These are phyloP conservation scores for Rhea americana DNA, from an alignment of 2,113 vertebrate genomes.

Conservation along the genomic window DNA sequence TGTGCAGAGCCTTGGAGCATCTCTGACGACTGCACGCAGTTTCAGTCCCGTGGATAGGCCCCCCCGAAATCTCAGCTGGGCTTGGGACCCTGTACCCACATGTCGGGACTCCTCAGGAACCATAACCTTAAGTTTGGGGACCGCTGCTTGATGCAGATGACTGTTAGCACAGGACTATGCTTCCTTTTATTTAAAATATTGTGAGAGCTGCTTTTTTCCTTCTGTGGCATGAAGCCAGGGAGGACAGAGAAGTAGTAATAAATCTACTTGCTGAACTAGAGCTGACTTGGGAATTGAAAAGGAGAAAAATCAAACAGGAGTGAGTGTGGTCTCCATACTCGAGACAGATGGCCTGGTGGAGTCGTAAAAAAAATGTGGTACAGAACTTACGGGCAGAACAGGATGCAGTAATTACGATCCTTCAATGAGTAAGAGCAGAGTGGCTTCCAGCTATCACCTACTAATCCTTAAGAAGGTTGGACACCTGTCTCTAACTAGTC, in stretches of 20 bases:
- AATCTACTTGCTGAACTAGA: slow-evolving; percentile 44
- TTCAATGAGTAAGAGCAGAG: neutral
- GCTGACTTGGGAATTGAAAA: slow-evolving; percentile 56
- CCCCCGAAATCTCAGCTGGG: too few relatives aligned
- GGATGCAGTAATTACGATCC: neutral
- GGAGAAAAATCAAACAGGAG: slow-evolving; percentile 39
- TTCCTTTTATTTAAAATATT: neutral
- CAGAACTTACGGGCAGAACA: neutral
- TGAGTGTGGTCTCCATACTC: slow-evolving; percentile 21
- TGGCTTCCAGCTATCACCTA: neutral
- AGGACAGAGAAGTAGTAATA: neutral
- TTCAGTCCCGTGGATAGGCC: neutral
- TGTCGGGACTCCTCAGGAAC: fast-evolving
- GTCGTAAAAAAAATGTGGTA: neutral
- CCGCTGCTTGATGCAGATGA: fast-evolving
- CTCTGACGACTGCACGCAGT: fast-evolving
- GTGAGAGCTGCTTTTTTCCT: neutral
- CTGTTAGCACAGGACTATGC: neutral
- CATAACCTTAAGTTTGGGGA: neutral
- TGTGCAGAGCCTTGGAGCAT: fast-evolving
- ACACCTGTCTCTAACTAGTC: neutral
- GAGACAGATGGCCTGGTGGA: slow-evolving; percentile 43
- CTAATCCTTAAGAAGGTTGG: neutral
- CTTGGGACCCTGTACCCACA: neutral
- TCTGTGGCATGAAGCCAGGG: neutral